phyloP scores from a whole-genome alignment of 2,113 vertebrate genomes.

The Lathamus discolor region DNA sequence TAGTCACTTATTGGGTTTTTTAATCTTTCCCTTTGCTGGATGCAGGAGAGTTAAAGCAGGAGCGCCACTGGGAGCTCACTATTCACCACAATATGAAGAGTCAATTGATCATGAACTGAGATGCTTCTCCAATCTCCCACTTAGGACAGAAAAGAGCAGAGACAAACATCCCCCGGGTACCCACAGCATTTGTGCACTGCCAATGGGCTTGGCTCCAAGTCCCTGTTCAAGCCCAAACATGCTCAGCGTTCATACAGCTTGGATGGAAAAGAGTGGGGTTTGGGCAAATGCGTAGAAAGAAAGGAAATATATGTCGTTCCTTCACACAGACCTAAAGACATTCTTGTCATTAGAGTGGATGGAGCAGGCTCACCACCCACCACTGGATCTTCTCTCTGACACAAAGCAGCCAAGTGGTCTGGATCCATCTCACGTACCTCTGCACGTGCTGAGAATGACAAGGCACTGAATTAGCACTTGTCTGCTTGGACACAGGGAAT shows the following conservation, averaged over 20 bases:
- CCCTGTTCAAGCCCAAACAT: not conserved
- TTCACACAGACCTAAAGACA: not conserved
- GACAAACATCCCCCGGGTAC: not conserved
- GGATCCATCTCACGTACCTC: not conserved
- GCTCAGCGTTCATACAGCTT: not conserved
- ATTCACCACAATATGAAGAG: not conserved
- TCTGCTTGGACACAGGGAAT: not conserved
- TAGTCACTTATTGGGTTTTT: not conserved
- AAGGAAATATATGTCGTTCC: not conserved
- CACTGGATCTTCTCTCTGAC: not conserved
- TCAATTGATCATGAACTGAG: not conserved
- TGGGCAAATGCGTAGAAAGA: not conserved
- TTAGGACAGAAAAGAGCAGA: not conserved
- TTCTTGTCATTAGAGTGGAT: not conserved
- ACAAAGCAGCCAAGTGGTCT: not conserved
- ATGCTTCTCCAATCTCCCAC: not conserved
- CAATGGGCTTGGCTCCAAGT: not conserved
- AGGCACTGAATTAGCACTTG: not conserved
- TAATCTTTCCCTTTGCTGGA: not conserved
- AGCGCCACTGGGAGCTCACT: not conserved
- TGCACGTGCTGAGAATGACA: constrained; percentile 7
- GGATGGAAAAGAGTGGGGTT: not conserved
- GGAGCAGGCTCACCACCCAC: not conserved
- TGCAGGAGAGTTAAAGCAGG: not conserved
- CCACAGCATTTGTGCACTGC: not conserved